These are phyloP conservation scores for Melipona bicolor DNA, from an alignment of 2,888 invertebrate species.

Conservation along the genomic window DNA sequence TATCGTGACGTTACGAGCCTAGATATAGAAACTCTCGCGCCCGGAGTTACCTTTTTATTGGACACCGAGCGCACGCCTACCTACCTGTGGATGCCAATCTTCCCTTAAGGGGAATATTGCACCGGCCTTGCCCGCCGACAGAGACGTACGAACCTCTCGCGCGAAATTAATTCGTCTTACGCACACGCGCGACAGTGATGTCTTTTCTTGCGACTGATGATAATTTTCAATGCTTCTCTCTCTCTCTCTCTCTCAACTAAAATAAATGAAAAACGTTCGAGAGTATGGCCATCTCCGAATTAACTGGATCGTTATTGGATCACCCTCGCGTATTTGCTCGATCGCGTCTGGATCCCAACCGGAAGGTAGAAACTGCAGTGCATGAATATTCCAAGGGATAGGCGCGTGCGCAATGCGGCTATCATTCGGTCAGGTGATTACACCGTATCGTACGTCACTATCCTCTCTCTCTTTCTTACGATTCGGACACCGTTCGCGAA, in stretches of 20 bases:
- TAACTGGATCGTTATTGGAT: too few species aligned
- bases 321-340: too few species aligned
- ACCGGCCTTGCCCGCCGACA: slow-evolving; percentile 26
- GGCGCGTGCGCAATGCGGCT: slow-evolving; percentile 66
- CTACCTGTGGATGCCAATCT: slow-evolving; percentile 44
- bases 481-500: slow-evolving; percentile 35
- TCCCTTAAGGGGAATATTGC: slow-evolving; percentile 52
- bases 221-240: too few species aligned
- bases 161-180: slow-evolving; percentile 22
- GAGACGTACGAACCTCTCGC: slow-evolving; percentile 26
- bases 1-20: slow-evolving; percentile 71
- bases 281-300: too few species aligned
- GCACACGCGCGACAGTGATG: too few species aligned
- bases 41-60: slow-evolving; percentile 73
- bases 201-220: too few species aligned
- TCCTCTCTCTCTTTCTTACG: slow-evolving; percentile 15
- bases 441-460: slow-evolving; percentile 61
- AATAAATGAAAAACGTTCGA: too few species aligned
- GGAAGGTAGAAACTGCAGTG: slow-evolving; percentile 58
- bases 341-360: too few species aligned
- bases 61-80: slow-evolving; percentile 61
- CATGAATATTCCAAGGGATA: slow-evolving; percentile 67
- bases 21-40: slow-evolving; percentile 72
- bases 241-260: too few species aligned
- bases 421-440: slow-evolving; percentile 51